Conservation (phyloP, 2,113 vertebrate species). For the Bettongia penicillata region DNA sequence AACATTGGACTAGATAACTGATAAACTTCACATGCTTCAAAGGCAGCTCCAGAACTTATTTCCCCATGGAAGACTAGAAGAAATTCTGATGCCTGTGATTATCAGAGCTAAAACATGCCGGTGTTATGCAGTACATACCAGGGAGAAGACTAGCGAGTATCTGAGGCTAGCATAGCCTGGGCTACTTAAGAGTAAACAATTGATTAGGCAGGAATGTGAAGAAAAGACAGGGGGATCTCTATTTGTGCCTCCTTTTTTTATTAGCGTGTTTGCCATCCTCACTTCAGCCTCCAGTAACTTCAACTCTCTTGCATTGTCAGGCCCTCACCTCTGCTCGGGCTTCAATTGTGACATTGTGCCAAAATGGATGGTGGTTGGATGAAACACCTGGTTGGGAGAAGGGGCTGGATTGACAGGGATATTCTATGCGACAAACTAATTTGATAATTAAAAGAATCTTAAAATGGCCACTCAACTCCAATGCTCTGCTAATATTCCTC, state of each 20-base stretch:
- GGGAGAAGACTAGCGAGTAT: neutral
- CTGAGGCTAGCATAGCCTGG: neutral
- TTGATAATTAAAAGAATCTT: conserved; percentile 23
- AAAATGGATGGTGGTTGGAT: neutral
- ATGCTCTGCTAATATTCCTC: neutral
- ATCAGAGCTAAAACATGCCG: neutral
- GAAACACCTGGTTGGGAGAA: neutral
- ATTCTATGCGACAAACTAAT: neutral
- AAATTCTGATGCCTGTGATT: conserved; percentile 22
- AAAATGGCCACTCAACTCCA: conserved; percentile 19
- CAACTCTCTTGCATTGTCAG: neutral
- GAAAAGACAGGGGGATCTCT: neutral
- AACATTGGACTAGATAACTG: conserved; percentile 37
- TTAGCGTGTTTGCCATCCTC: neutral
- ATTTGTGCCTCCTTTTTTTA: neutral
- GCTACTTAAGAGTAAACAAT: neutral
- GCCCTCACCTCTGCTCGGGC: neutral
- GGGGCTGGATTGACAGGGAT: neutral
- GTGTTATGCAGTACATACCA: neutral
- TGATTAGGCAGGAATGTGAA: neutral
- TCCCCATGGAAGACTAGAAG: conserved; percentile 15
- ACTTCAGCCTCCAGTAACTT: neutral
- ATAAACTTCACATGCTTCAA: conserved; percentile 14
- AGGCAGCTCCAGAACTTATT: conserved; percentile 41
- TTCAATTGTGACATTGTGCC: neutral